phyloP scores from a whole-genome alignment of 2,113 vertebrate genomes.

The Nannospalax galili region DNA sequence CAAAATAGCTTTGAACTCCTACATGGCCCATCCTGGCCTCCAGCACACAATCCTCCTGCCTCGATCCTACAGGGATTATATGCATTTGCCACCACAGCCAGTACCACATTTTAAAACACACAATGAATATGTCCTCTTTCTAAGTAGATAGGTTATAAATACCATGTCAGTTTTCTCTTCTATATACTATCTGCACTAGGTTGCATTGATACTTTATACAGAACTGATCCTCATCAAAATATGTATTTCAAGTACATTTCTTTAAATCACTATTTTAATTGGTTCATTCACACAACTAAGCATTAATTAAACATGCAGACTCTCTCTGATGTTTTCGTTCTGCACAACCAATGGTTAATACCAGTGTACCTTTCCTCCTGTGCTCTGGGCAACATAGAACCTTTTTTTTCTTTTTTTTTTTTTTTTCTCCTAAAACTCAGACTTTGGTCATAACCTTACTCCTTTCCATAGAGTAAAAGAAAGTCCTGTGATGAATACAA shows the following conservation, averaged over 20 bases:
- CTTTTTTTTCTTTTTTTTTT: neutral
- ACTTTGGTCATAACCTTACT: neutral
- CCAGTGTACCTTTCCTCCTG: neutral
- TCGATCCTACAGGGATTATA: too few species aligned
- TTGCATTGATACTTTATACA: conserved; percentile 14
- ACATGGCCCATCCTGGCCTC: neutral
- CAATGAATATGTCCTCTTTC: conserved; percentile 7
- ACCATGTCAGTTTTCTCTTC: neutral
- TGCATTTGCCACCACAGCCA: neutral
- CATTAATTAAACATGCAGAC: neutral
- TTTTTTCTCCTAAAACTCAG: neutral
- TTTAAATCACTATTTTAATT: neutral
- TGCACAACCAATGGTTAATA: neutral
- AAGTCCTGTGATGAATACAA: neutral
- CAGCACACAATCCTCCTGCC: neutral
- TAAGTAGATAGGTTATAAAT: neutral
- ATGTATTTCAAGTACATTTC: neutral
- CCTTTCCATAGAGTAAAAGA: neutral
- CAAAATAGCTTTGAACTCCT: neutral
- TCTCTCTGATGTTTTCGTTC: neutral
- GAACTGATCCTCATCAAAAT: conserved; percentile 19
- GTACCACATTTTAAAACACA: neutral
- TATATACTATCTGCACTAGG: neutral
- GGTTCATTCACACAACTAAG: conserved; percentile 10
- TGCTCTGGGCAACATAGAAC: neutral